phyloP scores from a whole-genome alignment of 2,888 invertebrate species.

The Nephrotoma flavescens region DNA sequence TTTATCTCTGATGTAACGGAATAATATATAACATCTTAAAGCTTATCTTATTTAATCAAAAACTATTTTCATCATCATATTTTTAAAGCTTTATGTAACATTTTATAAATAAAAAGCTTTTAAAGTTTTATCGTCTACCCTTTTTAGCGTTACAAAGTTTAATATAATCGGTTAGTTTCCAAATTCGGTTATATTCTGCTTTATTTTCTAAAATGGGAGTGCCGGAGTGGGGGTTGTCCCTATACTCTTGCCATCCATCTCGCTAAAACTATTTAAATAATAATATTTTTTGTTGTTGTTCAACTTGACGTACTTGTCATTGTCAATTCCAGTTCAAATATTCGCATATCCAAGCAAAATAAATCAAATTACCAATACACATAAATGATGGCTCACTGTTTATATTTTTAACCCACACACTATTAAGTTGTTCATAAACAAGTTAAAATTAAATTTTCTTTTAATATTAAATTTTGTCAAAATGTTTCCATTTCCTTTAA shows the following conservation, averaged over 20 bases:
- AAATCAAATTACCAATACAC: neutral
- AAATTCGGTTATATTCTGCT: neutral
- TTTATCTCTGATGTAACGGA: neutral
- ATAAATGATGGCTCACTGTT: neutral
- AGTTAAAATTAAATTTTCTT: neutral
- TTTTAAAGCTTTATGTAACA: neutral
- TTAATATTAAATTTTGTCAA: neutral
- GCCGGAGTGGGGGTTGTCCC: neutral
- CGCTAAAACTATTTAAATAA: neutral
- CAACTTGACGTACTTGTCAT: neutral
- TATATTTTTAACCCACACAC: neutral
- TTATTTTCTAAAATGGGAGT: neutral
- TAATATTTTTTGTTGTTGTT: neutral
- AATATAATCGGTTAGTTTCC: neutral
- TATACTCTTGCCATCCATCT: neutral
- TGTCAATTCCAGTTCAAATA: neutral
- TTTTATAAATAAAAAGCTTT: neutral
- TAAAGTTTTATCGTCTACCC: neutral
- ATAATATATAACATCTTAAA: neutral
- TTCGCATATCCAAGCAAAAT: neutral
- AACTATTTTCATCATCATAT: neutral
- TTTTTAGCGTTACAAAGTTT: neutral
- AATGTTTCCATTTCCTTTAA: neutral
- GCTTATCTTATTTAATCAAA: neutral
- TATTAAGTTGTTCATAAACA: neutral